phyloP scores from a whole-genome alignment of 2,797 vertebrate species.

The Fringilla coelebs region DNA sequence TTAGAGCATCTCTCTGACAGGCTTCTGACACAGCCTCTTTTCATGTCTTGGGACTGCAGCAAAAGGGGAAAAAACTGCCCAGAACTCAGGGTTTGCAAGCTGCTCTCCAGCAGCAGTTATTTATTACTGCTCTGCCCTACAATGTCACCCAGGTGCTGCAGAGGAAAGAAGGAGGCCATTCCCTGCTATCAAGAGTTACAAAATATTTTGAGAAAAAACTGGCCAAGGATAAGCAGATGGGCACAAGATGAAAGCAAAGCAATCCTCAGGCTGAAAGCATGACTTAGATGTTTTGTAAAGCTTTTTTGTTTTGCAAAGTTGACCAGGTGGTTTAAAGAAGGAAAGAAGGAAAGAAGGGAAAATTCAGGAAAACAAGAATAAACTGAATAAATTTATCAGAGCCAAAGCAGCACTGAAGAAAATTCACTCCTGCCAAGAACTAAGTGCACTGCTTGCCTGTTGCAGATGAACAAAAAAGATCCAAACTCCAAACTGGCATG shows the following conservation, averaged over 20 bases:
- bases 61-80: neutral
- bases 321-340: neutral
- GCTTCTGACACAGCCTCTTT: neutral
- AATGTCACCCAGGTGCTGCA: neutral
- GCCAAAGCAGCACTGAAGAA: neutral
- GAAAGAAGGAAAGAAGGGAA: neutral
- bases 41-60: neutral
- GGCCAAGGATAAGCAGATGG: neutral
- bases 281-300: neutral
- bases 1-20: neutral
- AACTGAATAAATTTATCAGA: neutral
- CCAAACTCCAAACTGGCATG: neutral
- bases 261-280: neutral
- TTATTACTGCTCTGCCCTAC: neutral
- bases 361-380: neutral
- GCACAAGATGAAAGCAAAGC: constrained; percentile 11
- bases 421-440: neutral
- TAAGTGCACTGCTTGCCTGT: neutral
- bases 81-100: neutral
- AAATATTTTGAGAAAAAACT: neutral
- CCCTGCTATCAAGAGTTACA: neutral
- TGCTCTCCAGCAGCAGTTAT: neutral
- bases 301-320: neutral
- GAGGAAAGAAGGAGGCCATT: neutral
- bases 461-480: neutral